A percentile compares a stretch with the other conserved stretches of the same genome.
These are phyloP conservation scores for Tridacna gigas DNA, from an alignment of 2,888 invertebrate species.

Conservation along the genomic window DNA sequence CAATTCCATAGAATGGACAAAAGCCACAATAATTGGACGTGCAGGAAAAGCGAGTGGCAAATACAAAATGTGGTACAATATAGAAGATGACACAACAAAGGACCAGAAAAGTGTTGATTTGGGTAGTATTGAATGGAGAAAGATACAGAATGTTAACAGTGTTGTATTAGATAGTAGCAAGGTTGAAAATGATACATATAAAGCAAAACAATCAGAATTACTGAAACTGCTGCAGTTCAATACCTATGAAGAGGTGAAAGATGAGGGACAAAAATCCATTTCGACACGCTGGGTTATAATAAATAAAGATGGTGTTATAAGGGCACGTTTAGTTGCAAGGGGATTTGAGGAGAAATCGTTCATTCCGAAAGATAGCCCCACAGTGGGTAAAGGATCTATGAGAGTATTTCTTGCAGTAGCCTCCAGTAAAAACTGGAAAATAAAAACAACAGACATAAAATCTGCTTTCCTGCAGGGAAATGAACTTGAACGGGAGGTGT, in stretches of 20 bases:
- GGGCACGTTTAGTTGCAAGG: too few species aligned
- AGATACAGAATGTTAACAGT: neutral
- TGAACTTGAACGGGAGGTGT: conserved; percentile 52
- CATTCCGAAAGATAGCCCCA: conserved; percentile 46
- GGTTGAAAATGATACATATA: neutral
- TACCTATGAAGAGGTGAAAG: conserved; percentile 47
- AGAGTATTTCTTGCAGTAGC: conserved; percentile 48
- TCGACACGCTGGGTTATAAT: conserved; percentile 46
- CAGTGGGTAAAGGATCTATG: conserved; percentile 45
- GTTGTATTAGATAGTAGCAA: neutral
- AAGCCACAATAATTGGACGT: conserved; percentile 29
- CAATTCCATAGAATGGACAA: conserved; percentile 29
- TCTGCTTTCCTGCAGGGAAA: conserved; percentile 64
- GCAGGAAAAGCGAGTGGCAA: conserved; percentile 48
- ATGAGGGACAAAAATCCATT: conserved; percentile 31
- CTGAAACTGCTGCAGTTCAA: conserved; percentile 36
- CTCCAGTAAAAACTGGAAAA: conserved; percentile 40
- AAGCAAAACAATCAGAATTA: conserved; percentile 49
- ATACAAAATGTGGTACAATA: conserved; percentile 48
- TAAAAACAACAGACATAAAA: conserved; percentile 61
- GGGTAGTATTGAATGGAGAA: neutral
- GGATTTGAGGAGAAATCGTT: conserved; percentile 34
- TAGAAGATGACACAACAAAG: conserved; percentile 11
- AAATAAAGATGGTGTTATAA: conserved; percentile 20
- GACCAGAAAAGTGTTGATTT: conserved; percentile 10